These are phyloP conservation scores for Physocephala rufipes DNA, from an alignment of 2,888 invertebrate genomes.

Conservation along the genomic window DNA sequence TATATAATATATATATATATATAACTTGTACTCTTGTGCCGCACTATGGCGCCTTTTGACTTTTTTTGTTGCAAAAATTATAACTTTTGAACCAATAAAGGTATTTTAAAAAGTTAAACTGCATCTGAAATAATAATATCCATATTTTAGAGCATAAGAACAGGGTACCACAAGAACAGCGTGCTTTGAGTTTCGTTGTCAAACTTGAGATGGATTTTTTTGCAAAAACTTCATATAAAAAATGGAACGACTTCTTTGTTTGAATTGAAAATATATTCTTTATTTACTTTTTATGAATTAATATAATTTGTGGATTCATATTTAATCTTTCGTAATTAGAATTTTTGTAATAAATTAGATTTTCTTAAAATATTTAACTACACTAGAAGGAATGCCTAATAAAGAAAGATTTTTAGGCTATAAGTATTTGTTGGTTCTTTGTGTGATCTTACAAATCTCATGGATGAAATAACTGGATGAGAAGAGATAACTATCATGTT, in stretches of 20 bases:
- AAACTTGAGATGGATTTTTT: not conserved
- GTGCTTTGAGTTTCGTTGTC: not conserved
- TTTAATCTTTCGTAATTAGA: not conserved
- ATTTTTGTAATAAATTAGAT: not conserved
- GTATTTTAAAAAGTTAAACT: no score
- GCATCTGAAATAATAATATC: no score
- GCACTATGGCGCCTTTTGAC: no score
- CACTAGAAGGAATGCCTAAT: not conserved
- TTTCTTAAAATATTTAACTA: no score
- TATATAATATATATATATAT: constrained; percentile 44
- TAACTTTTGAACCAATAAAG: no score
- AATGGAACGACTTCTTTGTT: not conserved
- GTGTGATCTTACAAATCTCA: not conserved
- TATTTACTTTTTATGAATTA: not conserved
- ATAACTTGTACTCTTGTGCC: constrained; percentile 39
- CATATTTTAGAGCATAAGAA: no score
- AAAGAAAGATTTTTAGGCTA: not conserved
- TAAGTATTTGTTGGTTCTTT: not conserved
- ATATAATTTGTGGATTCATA: not conserved
- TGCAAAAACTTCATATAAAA: not conserved
- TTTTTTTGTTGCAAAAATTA: constrained; percentile 1
- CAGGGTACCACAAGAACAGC: not conserved
- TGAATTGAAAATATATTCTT: not conserved
- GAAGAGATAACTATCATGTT: not conserved
- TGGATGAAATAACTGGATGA: constrained; percentile 3